These are phyloP conservation scores for Cantharis flavilabris DNA, from an alignment of 2,888 invertebrate genomes.

Conservation along the genomic window DNA sequence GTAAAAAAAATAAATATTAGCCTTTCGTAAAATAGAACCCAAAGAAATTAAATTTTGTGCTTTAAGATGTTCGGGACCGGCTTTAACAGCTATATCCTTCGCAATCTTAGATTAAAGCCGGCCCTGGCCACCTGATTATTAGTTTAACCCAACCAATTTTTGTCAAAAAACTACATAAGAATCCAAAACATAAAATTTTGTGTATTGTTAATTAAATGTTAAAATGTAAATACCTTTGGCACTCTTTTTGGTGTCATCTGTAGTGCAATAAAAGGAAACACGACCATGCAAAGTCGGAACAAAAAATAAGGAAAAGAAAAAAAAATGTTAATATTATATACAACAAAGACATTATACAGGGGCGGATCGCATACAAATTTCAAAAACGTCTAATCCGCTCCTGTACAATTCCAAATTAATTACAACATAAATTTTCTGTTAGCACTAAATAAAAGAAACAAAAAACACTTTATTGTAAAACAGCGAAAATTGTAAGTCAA, in stretches of 20 bases:
- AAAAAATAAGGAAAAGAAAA: conserved; percentile 38
- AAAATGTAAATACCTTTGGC: conserved; percentile 47
- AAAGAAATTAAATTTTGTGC: neutral
- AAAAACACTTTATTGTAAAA: neutral
- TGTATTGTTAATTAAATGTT: conserved; percentile 24
- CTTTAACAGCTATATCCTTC: too few relatives aligned
- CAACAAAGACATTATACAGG: conserved; percentile 9
- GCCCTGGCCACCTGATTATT: neutral
- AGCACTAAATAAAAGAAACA: neutral
- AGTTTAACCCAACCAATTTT: neutral
- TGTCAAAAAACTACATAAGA: neutral
- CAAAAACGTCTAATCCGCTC: neutral
- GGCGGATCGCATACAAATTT: neutral
- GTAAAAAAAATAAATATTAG: neutral
- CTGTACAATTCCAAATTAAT: neutral
- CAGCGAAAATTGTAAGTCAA: neutral
- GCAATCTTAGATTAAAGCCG: neutral
- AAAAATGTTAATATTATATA: conserved; percentile 31
- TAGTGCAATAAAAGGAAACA: conserved; percentile 38
- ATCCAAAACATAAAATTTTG: neutral
- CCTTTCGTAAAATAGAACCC: neutral
- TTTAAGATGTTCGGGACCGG: neutral
- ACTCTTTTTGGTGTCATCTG: conserved; percentile 49
- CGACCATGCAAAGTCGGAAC: conserved; percentile 44
- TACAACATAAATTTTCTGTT: neutral